Evolutionary conservation across 2,888 invertebrate species (phyloP).

Genomic region (Agrochola lota): DNA sequence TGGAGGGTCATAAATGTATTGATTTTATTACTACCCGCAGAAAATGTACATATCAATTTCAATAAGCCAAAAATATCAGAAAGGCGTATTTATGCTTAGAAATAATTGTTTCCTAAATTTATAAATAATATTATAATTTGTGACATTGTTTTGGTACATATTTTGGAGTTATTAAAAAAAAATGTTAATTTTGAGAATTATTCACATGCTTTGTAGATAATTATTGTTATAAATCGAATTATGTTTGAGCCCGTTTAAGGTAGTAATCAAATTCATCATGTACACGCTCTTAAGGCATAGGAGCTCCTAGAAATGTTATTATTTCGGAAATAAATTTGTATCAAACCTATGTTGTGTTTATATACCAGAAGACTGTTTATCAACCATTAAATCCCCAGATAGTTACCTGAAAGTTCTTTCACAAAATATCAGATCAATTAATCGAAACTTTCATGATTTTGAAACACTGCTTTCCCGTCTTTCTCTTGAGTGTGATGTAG

Average conservation of each 20-base stretch:
- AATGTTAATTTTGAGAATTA: slow-evolving; percentile 56
- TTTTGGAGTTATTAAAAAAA: slow-evolving; percentile 42
- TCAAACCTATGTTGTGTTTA: slow-evolving; percentile 58
- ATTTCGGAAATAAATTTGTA: slow-evolving; percentile 82
- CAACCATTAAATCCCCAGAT: too few species aligned
- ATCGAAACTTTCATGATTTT: too few species aligned
- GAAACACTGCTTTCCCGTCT: too few species aligned
- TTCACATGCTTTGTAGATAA: slow-evolving; percentile 61
- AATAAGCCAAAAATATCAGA: slow-evolving; percentile 33
- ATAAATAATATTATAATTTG: slow-evolving; percentile 31
- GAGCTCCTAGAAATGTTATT: slow-evolving; percentile 82
- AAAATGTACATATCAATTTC: slow-evolving; percentile 73
- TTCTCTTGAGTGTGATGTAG: too few species aligned
- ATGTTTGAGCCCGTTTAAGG: slow-evolving; percentile 65
- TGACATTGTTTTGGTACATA: slow-evolving; percentile 35
- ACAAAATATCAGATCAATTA: too few species aligned
- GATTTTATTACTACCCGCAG: slow-evolving; percentile 61
- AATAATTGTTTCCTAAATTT: slow-evolving; percentile 26
- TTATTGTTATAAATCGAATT: slow-evolving; percentile 52
- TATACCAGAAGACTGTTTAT: too few species aligned
- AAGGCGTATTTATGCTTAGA: slow-evolving; percentile 50
- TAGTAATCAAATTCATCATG: slow-evolving; percentile 68
- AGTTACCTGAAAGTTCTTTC: too few species aligned
- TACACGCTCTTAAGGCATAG: slow-evolving; percentile 75
- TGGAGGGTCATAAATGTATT: slow-evolving; percentile 61